Percentiles rank a stretch among this genome's conserved stretches.
These are phyloP conservation scores for Acipenser oxyrinchus DNA, from an alignment of 2,797 vertebrate species.

Conservation along the genomic window DNA sequence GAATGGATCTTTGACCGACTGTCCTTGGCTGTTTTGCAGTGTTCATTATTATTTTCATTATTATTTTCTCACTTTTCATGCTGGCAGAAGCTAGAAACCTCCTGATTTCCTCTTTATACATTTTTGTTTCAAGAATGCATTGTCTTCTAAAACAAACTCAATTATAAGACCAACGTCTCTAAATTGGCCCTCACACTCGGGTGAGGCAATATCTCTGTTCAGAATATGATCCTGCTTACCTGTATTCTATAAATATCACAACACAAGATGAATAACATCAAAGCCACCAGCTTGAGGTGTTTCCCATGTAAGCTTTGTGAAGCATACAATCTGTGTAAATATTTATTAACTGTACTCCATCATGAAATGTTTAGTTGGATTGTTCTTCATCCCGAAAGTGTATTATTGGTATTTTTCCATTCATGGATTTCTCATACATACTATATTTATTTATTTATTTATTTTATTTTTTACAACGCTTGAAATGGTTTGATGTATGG, in stretches of 20 bases:
- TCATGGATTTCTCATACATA: not conserved
- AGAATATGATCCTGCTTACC: conserved; percentile 45
- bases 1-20: too few relatives aligned
- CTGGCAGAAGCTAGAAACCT: too few relatives aligned
- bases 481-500: too few relatives aligned
- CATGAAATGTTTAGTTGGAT: conserved; percentile 52
- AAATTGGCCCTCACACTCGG: too few relatives aligned
- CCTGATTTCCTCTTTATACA: too few relatives aligned
- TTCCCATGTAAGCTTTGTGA: conserved; percentile 46
- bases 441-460: not conserved
- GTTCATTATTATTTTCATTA: too few relatives aligned
- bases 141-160: too few relatives aligned
- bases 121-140: too few relatives aligned
- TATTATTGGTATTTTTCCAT: not conserved
- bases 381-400: conserved; percentile 35
- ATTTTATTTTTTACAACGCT: not conserved
- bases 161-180: too few relatives aligned
- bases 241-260: conserved; percentile 41
- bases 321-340: conserved; percentile 43
- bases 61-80: too few relatives aligned
- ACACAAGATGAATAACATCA: conserved; percentile 33
- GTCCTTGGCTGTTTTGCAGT: too few relatives aligned
- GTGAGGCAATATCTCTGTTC: conserved; percentile 12
- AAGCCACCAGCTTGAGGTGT: conserved; percentile 52
- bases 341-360: conserved; percentile 39